Base-by-base conservation (phyloP, 23 tunicate genomes). In the Corella eumyota region DNA sequence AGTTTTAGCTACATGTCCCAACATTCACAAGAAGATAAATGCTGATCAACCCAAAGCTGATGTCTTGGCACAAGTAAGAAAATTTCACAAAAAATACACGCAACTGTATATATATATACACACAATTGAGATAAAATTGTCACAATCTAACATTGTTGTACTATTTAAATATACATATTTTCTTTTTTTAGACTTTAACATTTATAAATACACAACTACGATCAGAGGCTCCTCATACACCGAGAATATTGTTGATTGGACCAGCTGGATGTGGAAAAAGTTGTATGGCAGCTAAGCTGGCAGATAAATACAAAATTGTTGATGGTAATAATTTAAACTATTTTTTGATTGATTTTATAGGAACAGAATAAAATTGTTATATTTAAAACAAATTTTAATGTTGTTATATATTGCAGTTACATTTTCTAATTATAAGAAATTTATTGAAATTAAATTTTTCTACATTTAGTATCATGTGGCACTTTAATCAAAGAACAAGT, bases 31-130 rank as follows among this genome's bases (percentile, higher is more conserved):
- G 49, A 61, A 28, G 62, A 63, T 88, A 20, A 88, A 88, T 47
- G 88, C 96, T 47, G 96, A 88, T 45, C 96, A 88, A 64, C 96
- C 96, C 3, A 88, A 88, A 78, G 81, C 81, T 7, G 96, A 88
- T 56, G 96, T 79, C 7, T 55, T 88, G 6, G 78, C 88, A 23
- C 96, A 88, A 69, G 96, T 85, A 40, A 15, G 77, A n/a, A n/a
- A n/a, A n/a, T n/a, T n/a, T n/a, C n/a, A n/a, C n/a, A n/a, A n/a
- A 19, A n/a, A n/a, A n/a, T n/a, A n/a, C n/a, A n/a, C n/a, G n/a
- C n/a, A n/a, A n/a, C n/a, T n/a, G n/a, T n/a, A n/a, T n/a, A n/a
- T n/a, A n/a, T n/a, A n/a, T n/a, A n/a, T n/a, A n/a, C n/a, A n/a
- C n/a, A n/a, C n/a, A n/a, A n/a, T n/a, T n/a, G n/a, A n/a, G n/a